Base-by-base conservation (phyloP, 2,888 invertebrate genomes). In the Gastracanthus pulcherrimus region DNA sequence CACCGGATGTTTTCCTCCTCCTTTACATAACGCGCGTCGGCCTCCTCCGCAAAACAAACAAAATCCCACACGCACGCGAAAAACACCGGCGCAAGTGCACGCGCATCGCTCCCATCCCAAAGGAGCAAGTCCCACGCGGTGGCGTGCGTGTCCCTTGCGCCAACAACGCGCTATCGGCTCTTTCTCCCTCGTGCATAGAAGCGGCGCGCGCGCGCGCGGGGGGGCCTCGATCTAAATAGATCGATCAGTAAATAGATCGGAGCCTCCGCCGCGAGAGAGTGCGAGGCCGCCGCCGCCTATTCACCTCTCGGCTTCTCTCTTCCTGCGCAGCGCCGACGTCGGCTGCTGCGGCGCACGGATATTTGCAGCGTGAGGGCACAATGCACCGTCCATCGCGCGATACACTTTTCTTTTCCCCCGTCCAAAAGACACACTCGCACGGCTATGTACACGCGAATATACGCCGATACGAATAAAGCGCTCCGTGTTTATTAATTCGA, bases 161-260 rank as follows among this genome's bases (percentile, higher is more conserved):
- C n/a, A n/a, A n/a, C n/a, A n/a, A n/a, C n/a, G n/a, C n/a, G n/a
- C n/a, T n/a, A n/a, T n/a, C n/a, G n/a, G n/a, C n/a, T n/a, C n/a
- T n/a, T n/a, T n/a, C n/a, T n/a, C n/a, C n/a, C n/a, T n/a, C n/a
- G n/a, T n/a, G n/a, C n/a, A n/a, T n/a, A n/a, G n/a, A n/a, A n/a
- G 26, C n/a, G 5, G 9, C 13, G 11, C 31, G 29, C 23, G 58
- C 5, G 16, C 89, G 88, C 45, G 13, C 45, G 86, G 89, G 87
- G 87, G 87, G 88, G 89, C 87, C 88, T 88, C 88, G 89, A 88
- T 90, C 89, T 86, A 91, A 91, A 91, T 91, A 91, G 90, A 91
- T 90, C 88, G 89, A 91, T 90, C 89, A 90, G 90, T 88, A 91
- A 91, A 91, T 91, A 91, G 91, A 91, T 87, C 88, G 87, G 87